These are phyloP conservation scores for Cacatua alba DNA, from an alignment of 2,113 vertebrate genomes.

Conservation along the genomic window DNA sequence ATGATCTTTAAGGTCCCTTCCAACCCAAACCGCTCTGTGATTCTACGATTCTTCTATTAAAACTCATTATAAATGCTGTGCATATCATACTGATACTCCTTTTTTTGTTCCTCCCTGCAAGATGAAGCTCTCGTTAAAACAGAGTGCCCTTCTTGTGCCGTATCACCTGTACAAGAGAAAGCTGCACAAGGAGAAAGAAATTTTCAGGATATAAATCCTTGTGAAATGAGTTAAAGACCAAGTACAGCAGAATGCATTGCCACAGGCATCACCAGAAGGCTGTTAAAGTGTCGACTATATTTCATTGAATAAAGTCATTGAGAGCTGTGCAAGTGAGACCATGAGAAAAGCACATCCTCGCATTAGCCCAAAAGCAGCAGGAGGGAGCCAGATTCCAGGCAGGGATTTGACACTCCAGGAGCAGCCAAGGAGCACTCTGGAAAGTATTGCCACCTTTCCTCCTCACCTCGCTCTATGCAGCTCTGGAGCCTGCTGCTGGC, in stretches of 20 bases:
- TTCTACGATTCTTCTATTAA: neutral
- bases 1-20: neutral
- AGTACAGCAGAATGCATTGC: neutral
- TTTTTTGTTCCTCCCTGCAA: neutral
- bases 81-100: neutral
- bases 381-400: neutral
- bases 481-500: neutral
- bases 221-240: neutral
- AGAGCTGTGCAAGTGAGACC: neutral
- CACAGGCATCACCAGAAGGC: neutral
- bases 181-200: neutral
- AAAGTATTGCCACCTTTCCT: neutral
- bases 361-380: neutral
- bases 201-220: neutral
- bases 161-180: neutral
- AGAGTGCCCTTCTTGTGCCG: neutral
- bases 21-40: neutral
- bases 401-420: neutral
- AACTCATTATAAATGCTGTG: neutral
- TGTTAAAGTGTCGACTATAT: neutral
- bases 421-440: rapidly evolving
- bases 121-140: neutral
- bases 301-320: neutral
- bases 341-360: neutral
- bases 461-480: rapidly evolving